These are phyloP conservation scores for Periphyllus acericola DNA, from an alignment of 2,888 invertebrate genomes.

Conservation along the genomic window DNA sequence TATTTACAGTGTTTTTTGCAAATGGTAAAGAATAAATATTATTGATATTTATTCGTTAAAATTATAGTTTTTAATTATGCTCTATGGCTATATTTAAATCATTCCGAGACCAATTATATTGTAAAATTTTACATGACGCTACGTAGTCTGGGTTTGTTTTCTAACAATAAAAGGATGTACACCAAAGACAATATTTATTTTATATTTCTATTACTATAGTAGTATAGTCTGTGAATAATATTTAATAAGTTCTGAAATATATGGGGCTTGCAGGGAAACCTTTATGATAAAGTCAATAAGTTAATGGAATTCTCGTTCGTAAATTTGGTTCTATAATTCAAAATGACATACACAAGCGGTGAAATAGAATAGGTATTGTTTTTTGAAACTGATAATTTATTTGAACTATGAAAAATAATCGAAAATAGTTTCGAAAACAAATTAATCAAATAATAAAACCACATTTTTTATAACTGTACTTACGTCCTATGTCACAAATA, in stretches of 20 bases:
- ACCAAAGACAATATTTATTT: not conserved
- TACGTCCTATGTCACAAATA: no score
- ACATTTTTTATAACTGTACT: no score
- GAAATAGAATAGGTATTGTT: no score
- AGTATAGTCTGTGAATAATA: not conserved
- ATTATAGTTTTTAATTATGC: not conserved
- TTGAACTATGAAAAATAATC: no score
- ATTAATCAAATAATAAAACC: no score
- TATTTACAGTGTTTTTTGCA: not conserved
- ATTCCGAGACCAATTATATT: not conserved
- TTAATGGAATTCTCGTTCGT: not conserved
- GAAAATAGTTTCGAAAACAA: no score
- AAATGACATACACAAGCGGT: no score
- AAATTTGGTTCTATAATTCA: not conserved
- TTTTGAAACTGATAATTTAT: no score
- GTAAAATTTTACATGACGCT: not conserved
- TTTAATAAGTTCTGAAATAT: not conserved
- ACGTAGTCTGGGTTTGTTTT: not conserved
- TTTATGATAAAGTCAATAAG: not conserved
- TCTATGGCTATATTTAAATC: not conserved
- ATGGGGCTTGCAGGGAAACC: not conserved
- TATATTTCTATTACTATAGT: not conserved
- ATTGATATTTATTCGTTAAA: not conserved
- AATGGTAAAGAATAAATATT: not conserved
- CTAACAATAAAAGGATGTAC: not conserved